Evolutionary conservation across 2,888 invertebrate genomes (phyloP).

Genomic region (Exephanes ischioxanthus): DNA sequence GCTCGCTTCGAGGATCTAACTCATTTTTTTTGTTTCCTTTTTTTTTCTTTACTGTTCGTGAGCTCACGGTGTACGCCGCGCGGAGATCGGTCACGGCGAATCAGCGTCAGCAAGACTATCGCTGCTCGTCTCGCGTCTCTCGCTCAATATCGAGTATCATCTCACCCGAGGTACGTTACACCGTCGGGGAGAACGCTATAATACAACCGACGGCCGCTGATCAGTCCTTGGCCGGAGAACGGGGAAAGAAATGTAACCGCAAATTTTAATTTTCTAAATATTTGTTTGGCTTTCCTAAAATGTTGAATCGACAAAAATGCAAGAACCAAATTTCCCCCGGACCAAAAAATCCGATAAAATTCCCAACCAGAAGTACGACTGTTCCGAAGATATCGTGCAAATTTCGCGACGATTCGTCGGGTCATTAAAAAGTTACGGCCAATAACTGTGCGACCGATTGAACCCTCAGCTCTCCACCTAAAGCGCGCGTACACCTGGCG

Average conservation of each 20-base stretch:
- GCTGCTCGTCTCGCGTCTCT: constrained; percentile 43
- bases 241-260: not conserved
- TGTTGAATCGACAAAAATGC: too few species aligned
- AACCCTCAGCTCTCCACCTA: not conserved
- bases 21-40: constrained; percentile 24
- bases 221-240: too few species aligned
- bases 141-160: constrained; percentile 54
- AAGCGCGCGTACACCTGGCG: constrained; percentile 71
- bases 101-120: constrained; percentile 61
- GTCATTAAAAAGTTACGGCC: not conserved
- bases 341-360: not conserved
- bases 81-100: constrained; percentile 67
- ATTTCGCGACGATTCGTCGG: not conserved
- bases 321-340: too few species aligned
- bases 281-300: too few species aligned
- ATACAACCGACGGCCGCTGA: not conserved
- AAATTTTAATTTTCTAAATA: too few species aligned
- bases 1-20: constrained; percentile 59
- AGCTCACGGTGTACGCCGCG: constrained; percentile 22
- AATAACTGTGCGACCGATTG: constrained; percentile 5
- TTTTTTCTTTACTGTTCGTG: constrained; percentile 15
- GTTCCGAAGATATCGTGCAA: not conserved
- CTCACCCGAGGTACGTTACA: constrained; percentile 44
- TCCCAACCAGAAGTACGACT: not conserved
- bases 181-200: not conserved